Conservation (phyloP, 2,888 invertebrate species). For the Caenorhabditis uteleia region DNA sequence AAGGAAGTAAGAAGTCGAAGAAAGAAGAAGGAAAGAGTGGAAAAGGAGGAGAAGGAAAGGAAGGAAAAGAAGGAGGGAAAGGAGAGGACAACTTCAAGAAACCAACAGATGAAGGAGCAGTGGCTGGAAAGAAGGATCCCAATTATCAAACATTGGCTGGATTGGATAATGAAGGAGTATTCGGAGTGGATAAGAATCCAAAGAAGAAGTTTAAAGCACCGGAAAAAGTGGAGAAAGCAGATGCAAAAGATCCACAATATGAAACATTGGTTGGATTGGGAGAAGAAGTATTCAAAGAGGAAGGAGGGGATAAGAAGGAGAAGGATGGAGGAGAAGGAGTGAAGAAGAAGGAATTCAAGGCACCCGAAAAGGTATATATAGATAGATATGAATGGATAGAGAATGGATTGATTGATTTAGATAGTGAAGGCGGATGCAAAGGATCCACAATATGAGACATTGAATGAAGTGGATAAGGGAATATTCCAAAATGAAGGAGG, state of each 20-base stretch:
- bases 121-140: conserved; percentile 7
- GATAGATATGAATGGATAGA: background rate
- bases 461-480: conserved; percentile 41
- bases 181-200: conserved; percentile 28
- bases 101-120: conserved; percentile 5
- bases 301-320: conserved; percentile 5
- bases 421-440: conserved; percentile 42
- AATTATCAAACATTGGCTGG: conserved; percentile 10
- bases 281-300: conserved; percentile 33
- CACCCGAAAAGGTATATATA: conserved; percentile 20
- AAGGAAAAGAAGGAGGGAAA: background rate
- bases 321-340: conserved; percentile 3
- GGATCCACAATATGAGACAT: conserved; percentile 49
- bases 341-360: conserved; percentile 38
- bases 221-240: conserved; percentile 40
- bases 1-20: background rate
- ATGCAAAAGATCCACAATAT: conserved; percentile 48
- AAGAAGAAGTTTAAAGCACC: conserved; percentile 46
- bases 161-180: conserved; percentile 6
- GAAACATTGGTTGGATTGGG: conserved; percentile 37
- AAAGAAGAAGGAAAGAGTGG: background rate
- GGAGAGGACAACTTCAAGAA: conserved; percentile 5
- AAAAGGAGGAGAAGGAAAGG: background rate
- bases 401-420: conserved; percentile 1
- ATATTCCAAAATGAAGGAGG: conserved; percentile 38